Base-by-base conservation (phyloP, 64 coral and sea anemone genomes). In the Montipora efflorescens region DNA sequence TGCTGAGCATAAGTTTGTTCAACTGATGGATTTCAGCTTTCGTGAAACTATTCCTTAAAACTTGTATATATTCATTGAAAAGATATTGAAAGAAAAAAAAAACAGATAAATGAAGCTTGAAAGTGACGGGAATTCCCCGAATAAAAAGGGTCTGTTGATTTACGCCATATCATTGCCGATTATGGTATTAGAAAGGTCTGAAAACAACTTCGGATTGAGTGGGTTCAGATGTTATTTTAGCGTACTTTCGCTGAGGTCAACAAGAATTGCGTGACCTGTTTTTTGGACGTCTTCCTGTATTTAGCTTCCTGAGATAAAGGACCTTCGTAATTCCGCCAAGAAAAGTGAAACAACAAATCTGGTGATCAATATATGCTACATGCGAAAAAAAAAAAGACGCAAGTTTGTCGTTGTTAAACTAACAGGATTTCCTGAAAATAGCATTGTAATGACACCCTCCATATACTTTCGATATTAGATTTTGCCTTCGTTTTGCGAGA, bases 331-430 rank as follows among this genome's bases (percentile, higher is more conserved):
- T 23, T 28, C 19, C 55, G 52, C 22, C 53, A 58, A n/a, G 11
- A 22, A 61, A 64, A 64, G 36, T 5, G 5, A 21, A 82, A 62
- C 28, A 43, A 8, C 20, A 25, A 82, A 59, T 25, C 23, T 61
- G 43, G 55, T 4, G 13, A 82, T 61, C 79, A 82, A 82, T 59
- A 82, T 82, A 22, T 61, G 18, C 68, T 71, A 15, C 68, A 7
- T n/a, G 20, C 68, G 68, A 21, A n/a, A 28, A 20, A 71, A 71
- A 57, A 0, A 18, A 21, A 9, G 68, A 18, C 68, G 21, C 68
- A 71, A 23, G 18, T 71, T 23, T 71, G 68, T 71, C 68, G 68
- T 71, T 23, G 20, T 23, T 23, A 14, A 23, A 21, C 21, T 71
- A 7, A 71, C 68, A 23, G 68, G 20, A 71, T 71, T 22, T 71